Evolutionary conservation across 2,888 invertebrate species (phyloP).

Genomic region (Heliconius ethilla): DNA sequence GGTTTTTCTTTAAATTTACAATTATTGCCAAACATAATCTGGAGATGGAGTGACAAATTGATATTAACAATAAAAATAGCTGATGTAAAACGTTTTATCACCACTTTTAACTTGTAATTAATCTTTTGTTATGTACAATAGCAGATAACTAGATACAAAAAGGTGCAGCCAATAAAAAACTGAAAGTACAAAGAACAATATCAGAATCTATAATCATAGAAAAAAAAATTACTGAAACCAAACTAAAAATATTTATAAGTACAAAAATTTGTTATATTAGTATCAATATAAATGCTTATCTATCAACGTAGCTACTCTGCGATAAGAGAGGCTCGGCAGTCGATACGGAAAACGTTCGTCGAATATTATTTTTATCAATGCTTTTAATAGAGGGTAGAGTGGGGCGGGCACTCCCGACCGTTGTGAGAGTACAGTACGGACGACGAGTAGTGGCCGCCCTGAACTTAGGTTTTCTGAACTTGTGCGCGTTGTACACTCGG

Average conservation of each 20-base stretch:
- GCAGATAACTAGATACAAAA: background rate
- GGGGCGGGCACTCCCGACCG: constrained; percentile 38
- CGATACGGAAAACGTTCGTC: constrained; percentile 48
- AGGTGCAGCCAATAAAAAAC: background rate
- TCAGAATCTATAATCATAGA: background rate
- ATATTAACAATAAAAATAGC: constrained; percentile 6
- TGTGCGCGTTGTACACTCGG: background rate
- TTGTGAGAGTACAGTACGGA: constrained; percentile 5
- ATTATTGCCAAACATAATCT: background rate
- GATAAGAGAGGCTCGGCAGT: constrained; percentile 28
- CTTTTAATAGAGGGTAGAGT: constrained; percentile 44
- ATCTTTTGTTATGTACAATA: background rate
- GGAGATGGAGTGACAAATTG: background rate
- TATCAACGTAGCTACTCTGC: constrained; percentile 26
- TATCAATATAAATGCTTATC: constrained; percentile 13
- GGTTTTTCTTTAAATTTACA: background rate
- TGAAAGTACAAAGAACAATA: background rate
- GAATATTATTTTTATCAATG: constrained; percentile 54
- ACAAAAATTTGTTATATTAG: background rate
- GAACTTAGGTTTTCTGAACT: no score
- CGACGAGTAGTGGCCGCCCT: background rate
- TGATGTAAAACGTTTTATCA: constrained; percentile 3
- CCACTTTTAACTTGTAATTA: background rate
- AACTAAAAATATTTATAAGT: background rate
- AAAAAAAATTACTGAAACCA: background rate